Evolutionary conservation across 2,888 invertebrate species (phyloP), one percentile per base, ranked within the genome.

Genomic region (Drosophila aldrichi): DNA sequence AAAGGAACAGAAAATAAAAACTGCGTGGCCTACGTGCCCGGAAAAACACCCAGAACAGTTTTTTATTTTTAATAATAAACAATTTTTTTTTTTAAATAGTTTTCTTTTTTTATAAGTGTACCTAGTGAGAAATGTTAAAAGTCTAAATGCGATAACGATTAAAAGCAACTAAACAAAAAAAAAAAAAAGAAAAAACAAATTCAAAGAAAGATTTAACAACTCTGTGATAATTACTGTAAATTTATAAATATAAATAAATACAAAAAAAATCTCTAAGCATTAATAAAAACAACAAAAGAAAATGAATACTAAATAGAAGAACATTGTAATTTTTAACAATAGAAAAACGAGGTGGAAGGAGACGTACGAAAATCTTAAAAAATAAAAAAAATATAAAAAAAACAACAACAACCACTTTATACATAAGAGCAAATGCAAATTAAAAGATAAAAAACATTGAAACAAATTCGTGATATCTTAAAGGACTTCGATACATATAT

Each of bases 391-490:
- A 51, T n/a, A n/a, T n/a, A n/a, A 65, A 48, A 82, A 80, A 59
- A 70, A 69, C 55, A 78, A 81, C 41, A 80, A 74, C 57, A 77
- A 82, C 71, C 83, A 89, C 88, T 84, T 84, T 85, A 85, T 80
- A 88, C 82, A 84, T 85, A 91, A 89, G 84, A 88, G 85, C 84
- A 91, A 90, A 91, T 81, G 85, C 84, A 89, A 90, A 90, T 80
- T 78, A 88, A 88, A 92, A 91, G 90, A 91, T 91, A 91, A 92
- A 92, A 91, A 92, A 93, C 92, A 92, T 92, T 92, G 92, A 92
- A 92, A 92, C 92, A 92, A 92, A 92, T 92, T 92, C 92, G 92
- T 92, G 92, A 92, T 92, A 92, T 92, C 92, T 92, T 92, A 92
- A 92, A 92, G 92, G 92, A 92, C 92, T 92, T 92, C 92, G 92